Percentiles rank a stretch among this genome's conserved stretches.
Conservation (phyloP, 2,113 vertebrate genomes). For the Mormyrus iriodes region DNA sequence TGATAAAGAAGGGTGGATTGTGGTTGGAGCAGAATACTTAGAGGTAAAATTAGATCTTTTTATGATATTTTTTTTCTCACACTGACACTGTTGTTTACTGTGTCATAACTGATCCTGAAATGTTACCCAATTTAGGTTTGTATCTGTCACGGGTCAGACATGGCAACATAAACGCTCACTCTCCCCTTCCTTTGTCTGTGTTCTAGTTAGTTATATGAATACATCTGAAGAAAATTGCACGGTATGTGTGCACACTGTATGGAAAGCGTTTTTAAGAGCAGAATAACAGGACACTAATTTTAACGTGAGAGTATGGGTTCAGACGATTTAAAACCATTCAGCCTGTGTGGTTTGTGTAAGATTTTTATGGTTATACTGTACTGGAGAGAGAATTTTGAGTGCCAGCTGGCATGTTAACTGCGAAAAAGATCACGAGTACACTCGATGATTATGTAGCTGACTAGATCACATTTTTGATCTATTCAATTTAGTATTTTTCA, state of each 20-base stretch:
- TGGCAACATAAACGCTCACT: neutral
- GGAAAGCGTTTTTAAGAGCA: neutral
- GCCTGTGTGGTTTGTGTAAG: neutral
- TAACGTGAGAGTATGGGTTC: neutral
- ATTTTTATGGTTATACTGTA: neutral
- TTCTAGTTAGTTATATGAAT: neutral
- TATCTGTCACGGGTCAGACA: neutral
- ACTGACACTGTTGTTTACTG: neutral
- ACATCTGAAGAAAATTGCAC: neutral
- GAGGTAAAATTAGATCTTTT: neutral
- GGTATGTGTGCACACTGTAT: neutral
- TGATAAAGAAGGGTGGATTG: neutral
- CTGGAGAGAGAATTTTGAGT: neutral
- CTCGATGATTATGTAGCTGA: neutral
- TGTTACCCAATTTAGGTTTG: neutral
- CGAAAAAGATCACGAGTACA: neutral
- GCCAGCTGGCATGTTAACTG: neutral
- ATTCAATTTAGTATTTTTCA: neutral
- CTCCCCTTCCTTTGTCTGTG: neutral
- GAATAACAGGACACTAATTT: neutral
- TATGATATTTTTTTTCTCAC: neutral
- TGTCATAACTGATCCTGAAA: neutral
- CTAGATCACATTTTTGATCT: neutral
- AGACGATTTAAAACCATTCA: neutral
- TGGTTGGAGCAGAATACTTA: neutral